Base-by-base conservation (phyloP, 2,797 vertebrate genomes). In the Paedocypris micromegethes region DNA sequence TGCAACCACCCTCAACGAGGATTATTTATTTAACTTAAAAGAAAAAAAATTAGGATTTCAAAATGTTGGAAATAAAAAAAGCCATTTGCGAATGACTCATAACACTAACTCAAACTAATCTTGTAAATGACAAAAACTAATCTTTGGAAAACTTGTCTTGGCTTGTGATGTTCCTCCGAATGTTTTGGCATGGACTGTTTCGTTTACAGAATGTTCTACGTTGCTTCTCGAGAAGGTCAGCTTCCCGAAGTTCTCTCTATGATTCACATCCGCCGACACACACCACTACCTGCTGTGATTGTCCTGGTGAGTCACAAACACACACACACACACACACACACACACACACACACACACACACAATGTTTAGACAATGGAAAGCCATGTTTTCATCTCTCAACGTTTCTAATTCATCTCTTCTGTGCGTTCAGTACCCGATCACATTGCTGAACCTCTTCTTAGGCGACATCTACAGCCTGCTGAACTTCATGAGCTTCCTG, bases 401-500 rank as follows among this genome's bases (percentile, higher is more conserved):
- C 49, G 5, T 3, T 2, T 3, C 8, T 53, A 2, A 3, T 9
- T 8, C 6, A 52, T 5, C 69, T 40, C 50, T 9, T 58, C 43
- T 64, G 58, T 77, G 9, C 49, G 64, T 81, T 47, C 83, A 98
- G 96, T 88, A 94, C 78, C 96, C 96, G 45, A 78, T 97, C 82
- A 94, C 94, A 23, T 84, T 98, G 75, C 82, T 98, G 64, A 93
- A 93, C 91, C 86, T 98, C 76, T 98, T 98, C 82, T 86, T 83
- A 0, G 92, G 94, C 49, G 93, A 98, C 81, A 91, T 98, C 87
- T 92, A 98, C 88, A 92, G 94, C 75, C 91, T 98, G 71, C 72
- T 98, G 84, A 98, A 94, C 87, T 97, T 98, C 83, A 93, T 98
- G 90, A 98, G 96, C 84, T 98, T 98, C 83, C 86, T 93, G 83